phyloP scores from a whole-genome alignment of 64 coral and sea anemone genomes.

The Pocillopora verrucosa region DNA sequence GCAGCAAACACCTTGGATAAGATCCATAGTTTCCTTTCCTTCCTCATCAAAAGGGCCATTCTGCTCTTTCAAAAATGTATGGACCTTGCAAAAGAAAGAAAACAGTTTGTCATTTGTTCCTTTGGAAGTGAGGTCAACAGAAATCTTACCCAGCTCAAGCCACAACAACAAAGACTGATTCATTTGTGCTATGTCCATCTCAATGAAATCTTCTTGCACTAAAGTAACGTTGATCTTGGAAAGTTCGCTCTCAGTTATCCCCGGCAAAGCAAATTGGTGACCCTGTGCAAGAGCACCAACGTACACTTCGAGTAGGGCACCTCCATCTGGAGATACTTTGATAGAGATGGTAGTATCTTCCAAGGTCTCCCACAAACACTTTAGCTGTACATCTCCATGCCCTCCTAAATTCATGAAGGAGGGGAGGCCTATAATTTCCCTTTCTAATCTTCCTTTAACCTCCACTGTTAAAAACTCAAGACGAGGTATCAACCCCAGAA shows the following conservation, averaged over 20 bases:
- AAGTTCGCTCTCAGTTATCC: not conserved
- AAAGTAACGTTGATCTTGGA: not conserved
- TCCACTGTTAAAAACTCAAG: not conserved
- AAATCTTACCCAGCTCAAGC: too few species aligned
- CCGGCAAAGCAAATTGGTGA: constrained; percentile 3
- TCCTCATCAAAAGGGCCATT: not conserved
- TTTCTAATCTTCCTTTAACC: not conserved
- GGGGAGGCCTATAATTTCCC: not conserved
- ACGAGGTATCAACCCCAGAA: constrained; percentile 15
- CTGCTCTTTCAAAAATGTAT: not conserved
- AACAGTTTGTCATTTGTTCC: not conserved
- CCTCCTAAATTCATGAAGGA: not conserved
- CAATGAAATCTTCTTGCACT: constrained; percentile 8
- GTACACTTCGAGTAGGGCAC: not conserved
- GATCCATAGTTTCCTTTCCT: not conserved
- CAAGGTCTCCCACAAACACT: constrained; percentile 2
- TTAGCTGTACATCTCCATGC: not conserved
- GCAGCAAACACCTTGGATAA: not conserved
- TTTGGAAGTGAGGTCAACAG: too few species aligned
- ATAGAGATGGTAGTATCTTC: not conserved
- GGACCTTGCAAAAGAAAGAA: not conserved
- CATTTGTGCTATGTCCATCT: not conserved
- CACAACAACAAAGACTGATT: not conserved
- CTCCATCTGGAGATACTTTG: not conserved
- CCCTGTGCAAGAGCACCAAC: not conserved